Evolutionary conservation across 2,888 invertebrate species (phyloP), one percentile per base, ranked within the genome.

Genomic region (Lithophane semibrunnea): DNA sequence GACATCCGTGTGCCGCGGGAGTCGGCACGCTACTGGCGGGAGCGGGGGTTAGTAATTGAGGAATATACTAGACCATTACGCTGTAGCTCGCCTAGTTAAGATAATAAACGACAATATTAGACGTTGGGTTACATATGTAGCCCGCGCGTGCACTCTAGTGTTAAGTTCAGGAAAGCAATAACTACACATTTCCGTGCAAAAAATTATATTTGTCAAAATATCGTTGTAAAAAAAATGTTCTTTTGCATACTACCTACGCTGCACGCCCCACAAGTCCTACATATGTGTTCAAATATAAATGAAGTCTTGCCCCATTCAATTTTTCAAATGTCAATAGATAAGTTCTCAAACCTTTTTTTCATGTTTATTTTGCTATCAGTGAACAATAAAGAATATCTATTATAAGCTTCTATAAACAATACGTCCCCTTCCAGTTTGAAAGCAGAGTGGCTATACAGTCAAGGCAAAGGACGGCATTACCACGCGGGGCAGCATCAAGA

Each of bases 371-470:
- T 49, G 37, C 29, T 54, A 56, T 13, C 9, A 0, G 10, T 18
- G 16, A 47, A 73, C 8, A 44, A 56, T 70, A 47, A 69, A 37
- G 3, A 70, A 70, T 37, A 29, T n/a, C 8, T 54, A 18, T 75
- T 49, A 44, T 10, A 49, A 76, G 18, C 12, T n/a, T 47, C 44
- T 21, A 21, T 29, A 29, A 52, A 49, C 37, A n/a, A 21, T 37
- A 42, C 1, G 0, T 52, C 37, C 18, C n/a, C 24, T 90, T 88
- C 8, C 93, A 99, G 99, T 93, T 97, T 99, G 86, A 98, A 98
- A 96, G 99, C 99, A 0, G 99, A 99, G 93, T 99, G 99, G 99
- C 96, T 99, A 77, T 99, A 99, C 95, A 99, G 99, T 84, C 99
- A 99, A 97, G 99, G 99, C 66, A 98, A 98, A 89, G 99, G 99